These are phyloP conservation scores for Gadus macrocephalus DNA, from an alignment of 2,113 vertebrate species.

Conservation along the genomic window DNA sequence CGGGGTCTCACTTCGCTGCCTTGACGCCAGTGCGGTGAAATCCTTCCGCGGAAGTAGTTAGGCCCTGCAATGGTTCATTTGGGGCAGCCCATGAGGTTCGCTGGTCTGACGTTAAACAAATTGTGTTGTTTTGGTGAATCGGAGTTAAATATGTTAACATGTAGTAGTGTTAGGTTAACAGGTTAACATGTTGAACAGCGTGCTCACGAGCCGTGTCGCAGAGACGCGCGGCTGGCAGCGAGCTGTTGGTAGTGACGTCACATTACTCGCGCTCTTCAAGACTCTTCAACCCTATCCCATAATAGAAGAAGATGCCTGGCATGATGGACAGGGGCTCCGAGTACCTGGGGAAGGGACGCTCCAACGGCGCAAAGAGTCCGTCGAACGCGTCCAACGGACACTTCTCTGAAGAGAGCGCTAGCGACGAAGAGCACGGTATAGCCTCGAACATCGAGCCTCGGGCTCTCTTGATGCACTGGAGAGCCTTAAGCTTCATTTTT, in stretches of 20 bases:
- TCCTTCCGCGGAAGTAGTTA: conserved; percentile 61
- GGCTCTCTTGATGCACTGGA: background rate
- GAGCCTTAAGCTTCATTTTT: background rate
- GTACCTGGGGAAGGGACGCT: conserved; percentile 82
- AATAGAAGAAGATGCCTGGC: conserved; percentile 75
- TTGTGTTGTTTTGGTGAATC: too few relatives aligned
- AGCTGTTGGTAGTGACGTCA: conserved; percentile 1
- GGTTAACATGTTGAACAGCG: too few relatives aligned
- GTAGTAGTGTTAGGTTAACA: too few relatives aligned
- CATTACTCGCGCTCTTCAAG: too few relatives aligned
- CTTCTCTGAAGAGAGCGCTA: conserved; percentile 87
- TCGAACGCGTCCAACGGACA: conserved; percentile 86
- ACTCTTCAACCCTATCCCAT: too few relatives aligned
- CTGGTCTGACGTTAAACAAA: background rate
- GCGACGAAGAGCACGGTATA: conserved; percentile 92
- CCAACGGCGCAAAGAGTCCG: conserved; percentile 86
- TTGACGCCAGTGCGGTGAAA: conserved; percentile 26
- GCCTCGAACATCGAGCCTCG: conserved; percentile 70
- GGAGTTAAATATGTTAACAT: too few relatives aligned
- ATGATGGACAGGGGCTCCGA: conserved; percentile 93
- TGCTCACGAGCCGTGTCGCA: conserved; percentile 24
- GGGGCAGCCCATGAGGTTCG: background rate
- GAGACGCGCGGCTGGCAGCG: conserved; percentile 32
- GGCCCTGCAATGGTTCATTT: background rate
- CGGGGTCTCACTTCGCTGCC: conserved; percentile 20